Conservation (phyloP, 2,888 invertebrate species). For the Philereme vetulata region DNA sequence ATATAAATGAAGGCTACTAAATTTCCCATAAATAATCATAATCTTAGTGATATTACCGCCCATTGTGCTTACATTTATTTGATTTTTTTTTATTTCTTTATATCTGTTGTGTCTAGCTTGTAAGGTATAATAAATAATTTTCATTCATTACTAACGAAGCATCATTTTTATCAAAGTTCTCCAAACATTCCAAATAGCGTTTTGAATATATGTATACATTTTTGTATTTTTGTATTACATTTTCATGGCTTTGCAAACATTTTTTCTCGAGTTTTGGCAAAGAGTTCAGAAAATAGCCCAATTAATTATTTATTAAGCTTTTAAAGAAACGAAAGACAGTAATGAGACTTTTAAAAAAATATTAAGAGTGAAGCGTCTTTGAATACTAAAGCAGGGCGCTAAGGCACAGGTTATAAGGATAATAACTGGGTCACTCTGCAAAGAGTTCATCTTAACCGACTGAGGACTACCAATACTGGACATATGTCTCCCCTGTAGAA, state of each 20-base stretch:
- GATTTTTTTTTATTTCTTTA: no score
- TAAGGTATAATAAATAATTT: not conserved
- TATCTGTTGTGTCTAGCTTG: no score
- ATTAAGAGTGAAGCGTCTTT: conserved; percentile 43
- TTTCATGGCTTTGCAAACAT: conserved; percentile 53
- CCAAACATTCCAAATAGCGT: conserved; percentile 42
- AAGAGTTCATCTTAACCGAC: not conserved
- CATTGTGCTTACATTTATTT: no score
- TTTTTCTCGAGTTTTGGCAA: conserved; percentile 45
- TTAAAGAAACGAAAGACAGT: conserved; percentile 58
- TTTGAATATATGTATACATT: no score
- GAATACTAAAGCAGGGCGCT: conserved; percentile 46
- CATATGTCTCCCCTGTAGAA: no score
- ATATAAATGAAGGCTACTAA: no score
- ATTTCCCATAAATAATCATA: no score
- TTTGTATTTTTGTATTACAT: no score
- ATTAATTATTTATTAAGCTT: conserved; percentile 73
- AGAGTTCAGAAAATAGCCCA: conserved; percentile 58
- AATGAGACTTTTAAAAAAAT: conserved; percentile 55
- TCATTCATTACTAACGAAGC: not conserved
- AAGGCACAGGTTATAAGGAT: not conserved
- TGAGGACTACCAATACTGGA: no score
- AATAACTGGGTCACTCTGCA: conserved; percentile 3
- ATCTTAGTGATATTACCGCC: no score
- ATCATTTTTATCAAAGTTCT: conserved; percentile 1